phyloP scores from a whole-genome alignment of 1,140 invertebrate genomes.

The Drosophila santomea region DNA sequence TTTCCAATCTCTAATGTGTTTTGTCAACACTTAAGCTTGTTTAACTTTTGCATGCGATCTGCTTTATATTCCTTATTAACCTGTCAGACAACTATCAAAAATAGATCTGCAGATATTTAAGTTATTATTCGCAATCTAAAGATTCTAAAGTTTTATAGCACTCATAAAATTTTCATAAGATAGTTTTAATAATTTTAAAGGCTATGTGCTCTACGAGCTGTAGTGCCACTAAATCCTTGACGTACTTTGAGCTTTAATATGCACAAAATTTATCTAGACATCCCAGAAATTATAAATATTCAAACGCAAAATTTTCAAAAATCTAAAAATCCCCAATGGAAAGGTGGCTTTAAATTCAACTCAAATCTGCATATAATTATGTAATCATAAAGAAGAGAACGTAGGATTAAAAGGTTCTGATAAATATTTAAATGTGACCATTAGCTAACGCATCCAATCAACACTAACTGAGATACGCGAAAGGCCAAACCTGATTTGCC shows the following conservation, averaged over 20 bases:
- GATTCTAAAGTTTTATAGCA: not conserved
- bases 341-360: not conserved
- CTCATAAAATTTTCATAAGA: not conserved
- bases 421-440: not conserved
- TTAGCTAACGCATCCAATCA: not conserved
- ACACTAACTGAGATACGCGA: not conserved
- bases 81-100: constrained; percentile 17
- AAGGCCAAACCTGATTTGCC: not conserved
- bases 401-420: not conserved
- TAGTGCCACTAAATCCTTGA: no score
- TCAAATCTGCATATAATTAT: constrained; percentile 1
- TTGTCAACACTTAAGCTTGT: constrained; percentile 14
- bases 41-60: not conserved
- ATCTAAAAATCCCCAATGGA: no score
- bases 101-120: not conserved
- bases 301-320: no score
- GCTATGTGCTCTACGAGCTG: not conserved
- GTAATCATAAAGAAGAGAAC: not conserved
- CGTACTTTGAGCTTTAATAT: no score
- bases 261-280: no score
- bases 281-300: no score
- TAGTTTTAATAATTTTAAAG: not conserved
- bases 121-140: not conserved
- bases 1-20: constrained; percentile 52
- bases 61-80: constrained; percentile 25